Evolutionary conservation across 2,888 invertebrate genomes (phyloP).

Genomic region (Drosophila leonis): DNA sequence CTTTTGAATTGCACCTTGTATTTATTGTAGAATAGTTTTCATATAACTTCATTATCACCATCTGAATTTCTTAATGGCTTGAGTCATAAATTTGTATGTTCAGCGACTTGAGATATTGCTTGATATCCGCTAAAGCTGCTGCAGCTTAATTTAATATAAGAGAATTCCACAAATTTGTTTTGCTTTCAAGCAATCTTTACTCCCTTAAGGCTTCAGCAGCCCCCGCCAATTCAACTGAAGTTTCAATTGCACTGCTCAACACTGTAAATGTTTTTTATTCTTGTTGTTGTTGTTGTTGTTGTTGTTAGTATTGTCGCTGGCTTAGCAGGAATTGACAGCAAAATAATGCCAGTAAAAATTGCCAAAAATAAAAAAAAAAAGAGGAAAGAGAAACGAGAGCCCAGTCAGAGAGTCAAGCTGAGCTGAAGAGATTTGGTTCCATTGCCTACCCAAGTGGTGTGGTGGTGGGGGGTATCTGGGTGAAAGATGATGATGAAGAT

Average conservation of each 20-base stretch:
- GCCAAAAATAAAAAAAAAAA: conserved; percentile 20
- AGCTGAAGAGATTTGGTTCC: conserved; percentile 23
- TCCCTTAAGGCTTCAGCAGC: neutral
- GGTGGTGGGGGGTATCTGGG: neutral
- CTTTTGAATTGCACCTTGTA: too few species aligned
- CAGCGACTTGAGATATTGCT: neutral
- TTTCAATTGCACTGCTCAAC: conserved; percentile 15
- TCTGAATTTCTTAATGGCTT: too few species aligned
- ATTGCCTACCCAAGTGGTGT: neutral
- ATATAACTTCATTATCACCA: too few species aligned
- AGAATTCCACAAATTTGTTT: conserved; percentile 1
- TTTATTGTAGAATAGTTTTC: too few species aligned
- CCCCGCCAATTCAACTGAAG: conserved; percentile 4
- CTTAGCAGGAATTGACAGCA: conserved; percentile 58
- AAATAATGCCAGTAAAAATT: conserved; percentile 52
- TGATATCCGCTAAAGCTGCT: neutral
- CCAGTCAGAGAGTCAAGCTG: neutral
- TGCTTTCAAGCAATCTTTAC: conserved; percentile 1
- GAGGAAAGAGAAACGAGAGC: neutral
- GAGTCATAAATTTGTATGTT: neutral
- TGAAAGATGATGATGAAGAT: conserved; percentile 68
- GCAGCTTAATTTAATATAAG: neutral
- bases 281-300: conserved; percentile 1
- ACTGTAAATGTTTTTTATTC: neutral
- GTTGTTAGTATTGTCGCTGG: conserved; percentile 26